Percentiles rank a stretch among this genome's conserved stretches.
Conservation (phyloP, 2,888 invertebrate genomes). For the Ichneumoninae sp. region DNA sequence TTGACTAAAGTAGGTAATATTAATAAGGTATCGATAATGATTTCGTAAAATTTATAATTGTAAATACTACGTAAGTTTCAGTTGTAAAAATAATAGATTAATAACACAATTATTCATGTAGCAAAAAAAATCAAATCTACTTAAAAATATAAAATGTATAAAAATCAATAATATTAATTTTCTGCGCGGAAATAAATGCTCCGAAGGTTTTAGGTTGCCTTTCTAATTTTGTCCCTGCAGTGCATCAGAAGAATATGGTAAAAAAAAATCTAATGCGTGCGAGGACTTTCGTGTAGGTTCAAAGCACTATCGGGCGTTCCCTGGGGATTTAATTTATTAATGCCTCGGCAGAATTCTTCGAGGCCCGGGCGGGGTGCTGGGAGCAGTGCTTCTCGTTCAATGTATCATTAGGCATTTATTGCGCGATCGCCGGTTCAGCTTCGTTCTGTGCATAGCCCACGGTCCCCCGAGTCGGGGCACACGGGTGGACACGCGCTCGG, state of each 20-base stretch:
- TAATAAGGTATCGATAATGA: neutral
- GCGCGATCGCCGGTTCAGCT: conserved; percentile 72
- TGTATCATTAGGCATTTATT: conserved; percentile 81
- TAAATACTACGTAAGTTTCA: too few relatives aligned
- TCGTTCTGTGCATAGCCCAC: conserved; percentile 33
- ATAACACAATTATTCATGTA: neutral
- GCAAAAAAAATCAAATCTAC: neutral
- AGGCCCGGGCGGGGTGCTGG: conserved; percentile 32
- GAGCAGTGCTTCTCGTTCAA: conserved; percentile 68
- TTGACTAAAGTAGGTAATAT: neutral
- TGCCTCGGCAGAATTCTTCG: conserved; percentile 55
- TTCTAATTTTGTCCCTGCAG: neutral
- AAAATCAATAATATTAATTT: neutral
- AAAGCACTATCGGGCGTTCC: conserved; percentile 41
- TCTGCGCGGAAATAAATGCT: neutral
- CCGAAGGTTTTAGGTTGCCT: neutral
- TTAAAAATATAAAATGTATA: neutral
- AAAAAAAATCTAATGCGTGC: conserved; percentile 17
- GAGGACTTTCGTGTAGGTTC: conserved; percentile 25
- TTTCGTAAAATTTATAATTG: too few relatives aligned
- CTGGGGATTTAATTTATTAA: conserved; percentile 65
- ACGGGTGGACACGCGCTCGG: conserved; percentile 48
- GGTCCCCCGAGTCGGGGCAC: conserved; percentile 44
- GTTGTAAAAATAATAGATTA: too few relatives aligned
- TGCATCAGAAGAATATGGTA: neutral